Conservation (phyloP, 2,888 invertebrate genomes). For the Acleris emargana region DNA sequence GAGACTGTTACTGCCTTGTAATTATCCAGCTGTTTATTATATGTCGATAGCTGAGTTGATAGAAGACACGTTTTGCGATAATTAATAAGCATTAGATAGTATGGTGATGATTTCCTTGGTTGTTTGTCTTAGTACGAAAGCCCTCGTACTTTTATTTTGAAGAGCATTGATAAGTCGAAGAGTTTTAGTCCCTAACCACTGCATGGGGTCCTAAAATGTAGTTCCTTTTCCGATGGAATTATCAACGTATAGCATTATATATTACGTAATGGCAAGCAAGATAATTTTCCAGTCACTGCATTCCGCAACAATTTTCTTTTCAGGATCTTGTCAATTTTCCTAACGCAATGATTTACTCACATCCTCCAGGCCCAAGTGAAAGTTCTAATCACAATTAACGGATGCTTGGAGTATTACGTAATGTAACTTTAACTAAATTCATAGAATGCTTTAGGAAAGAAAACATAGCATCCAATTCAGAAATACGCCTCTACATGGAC, state of each 20-base stretch:
- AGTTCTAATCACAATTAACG: too few species aligned
- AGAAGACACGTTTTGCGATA: not conserved
- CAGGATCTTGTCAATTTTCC: constrained; percentile 18
- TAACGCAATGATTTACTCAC: not conserved
- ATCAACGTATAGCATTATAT: not conserved
- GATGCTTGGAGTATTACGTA: too few species aligned
- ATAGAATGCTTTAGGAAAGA: too few species aligned
- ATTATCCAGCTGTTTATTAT: constrained; percentile 1
- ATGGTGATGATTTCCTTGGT: not conserved
- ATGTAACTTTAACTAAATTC: too few species aligned
- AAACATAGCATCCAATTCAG: too few species aligned
- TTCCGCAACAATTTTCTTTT: constrained; percentile 13
- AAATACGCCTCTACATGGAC: too few species aligned
- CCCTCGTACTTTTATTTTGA: not conserved
- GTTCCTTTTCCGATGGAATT: too few species aligned
- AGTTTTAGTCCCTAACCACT: too few species aligned
- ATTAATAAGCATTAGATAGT: not conserved
- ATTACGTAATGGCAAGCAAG: constrained; percentile 3
- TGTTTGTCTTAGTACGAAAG: not conserved
- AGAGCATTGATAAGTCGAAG: too few species aligned
- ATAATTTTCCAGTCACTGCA: not conserved
- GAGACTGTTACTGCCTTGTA: constrained; percentile 11
- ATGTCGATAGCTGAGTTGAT: constrained; percentile 6
- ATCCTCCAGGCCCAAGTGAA: too few species aligned
- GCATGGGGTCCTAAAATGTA: too few species aligned